Base-by-base conservation (phyloP, 2,797 vertebrate species). In the Chaetodon trifasciatus region DNA sequence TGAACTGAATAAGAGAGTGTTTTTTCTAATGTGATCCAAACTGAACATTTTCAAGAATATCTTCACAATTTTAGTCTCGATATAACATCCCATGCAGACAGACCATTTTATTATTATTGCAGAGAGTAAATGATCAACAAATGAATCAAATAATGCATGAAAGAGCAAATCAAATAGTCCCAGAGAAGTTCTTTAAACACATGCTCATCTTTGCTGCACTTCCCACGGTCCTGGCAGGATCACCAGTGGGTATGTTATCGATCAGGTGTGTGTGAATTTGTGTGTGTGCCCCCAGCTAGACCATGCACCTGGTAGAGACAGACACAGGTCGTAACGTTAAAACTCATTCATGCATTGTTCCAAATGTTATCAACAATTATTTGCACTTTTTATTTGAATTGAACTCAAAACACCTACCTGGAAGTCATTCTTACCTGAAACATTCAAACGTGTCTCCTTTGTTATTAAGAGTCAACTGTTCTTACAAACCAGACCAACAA, bases 281-380 rank as follows among this genome's bases (percentile, higher is more conserved):
- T 40, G 32, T 63, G 44, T 71, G 47, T 64, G 15, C 50, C 40
- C 10, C 58, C 80, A 64, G 71, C 50, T 77, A 61, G 61, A 65
- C 28, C 28, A 50, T 32, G 32, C 32, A 78, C 75, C 90, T 91
- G 74, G 61, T 46, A 73, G 61, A 84, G 57, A 86, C 24, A 79
- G 72, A 86, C 23, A 68, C 86, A 69, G 37, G 24, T 63, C 35
- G 2, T 7, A 28, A 55, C 49, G 46, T 60, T 4, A 57, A 62
- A 56, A 24, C 13, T n/a, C 10, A 16, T 44, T 53, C 21, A 78
- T 75, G 61, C 21, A 49, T 8, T 13, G 3, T 37, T 39, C 35
- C 2, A 32, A 23, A 46, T 62, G 35, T 39, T 67, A 21, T 13
- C 55, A 23, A 37, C 50, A 19, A 11, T 62, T 11, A 44, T 65